Base-by-base conservation (phyloP, 2,888 invertebrate genomes). In the Tenthredo mesomela region DNA sequence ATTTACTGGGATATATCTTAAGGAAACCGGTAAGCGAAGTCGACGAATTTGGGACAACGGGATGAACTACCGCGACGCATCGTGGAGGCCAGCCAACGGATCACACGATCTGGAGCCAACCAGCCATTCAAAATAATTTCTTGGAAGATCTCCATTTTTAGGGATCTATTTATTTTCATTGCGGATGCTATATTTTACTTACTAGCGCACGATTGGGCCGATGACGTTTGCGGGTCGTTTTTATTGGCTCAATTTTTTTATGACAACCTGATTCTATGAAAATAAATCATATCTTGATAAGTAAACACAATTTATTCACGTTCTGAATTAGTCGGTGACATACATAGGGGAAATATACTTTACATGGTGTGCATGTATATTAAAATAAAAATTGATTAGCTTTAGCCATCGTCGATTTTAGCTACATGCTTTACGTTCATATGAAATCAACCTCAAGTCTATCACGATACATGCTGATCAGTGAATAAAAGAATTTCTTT, bases 41-140 rank as follows among this genome's bases (percentile, higher is more conserved):
- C 29, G 29, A 87, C 73, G 88, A 88, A 91, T 91, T 89, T 88
- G 88, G 91, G 89, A 87, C 90, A 91, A 86, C 87, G 87, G 89
- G 90, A 91, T 88, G 89, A 88, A 88, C 87, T 91, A 82, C 90
- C 89, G 90, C 91, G 92, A 90, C 91, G 90, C 91, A 90, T 88
- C 90, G 91, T 92, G 91, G 91, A 92, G 88, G 89, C 90, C 89
- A 90, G 91, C 92, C 92, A 92, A 92, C 89, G 86, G 87, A 87
- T 88, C 88, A 29, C 25, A 54, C 77, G 86, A 87, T 89, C 89
- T 86, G 88, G 87, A 87, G 87, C 88, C 88, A 87, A 85, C 84
- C 86, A 84, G 86, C 87, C 88, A 88, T 89, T 90, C 86, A 84
- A 85, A 89, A 89, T 89, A 88, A 88, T 88, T 86, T 86, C 86